A percentile compares a stretch with the other conserved stretches of the same genome.
Conservation (phyloP, 1,140 invertebrate genomes). For the Drosophila watanabei region DNA sequence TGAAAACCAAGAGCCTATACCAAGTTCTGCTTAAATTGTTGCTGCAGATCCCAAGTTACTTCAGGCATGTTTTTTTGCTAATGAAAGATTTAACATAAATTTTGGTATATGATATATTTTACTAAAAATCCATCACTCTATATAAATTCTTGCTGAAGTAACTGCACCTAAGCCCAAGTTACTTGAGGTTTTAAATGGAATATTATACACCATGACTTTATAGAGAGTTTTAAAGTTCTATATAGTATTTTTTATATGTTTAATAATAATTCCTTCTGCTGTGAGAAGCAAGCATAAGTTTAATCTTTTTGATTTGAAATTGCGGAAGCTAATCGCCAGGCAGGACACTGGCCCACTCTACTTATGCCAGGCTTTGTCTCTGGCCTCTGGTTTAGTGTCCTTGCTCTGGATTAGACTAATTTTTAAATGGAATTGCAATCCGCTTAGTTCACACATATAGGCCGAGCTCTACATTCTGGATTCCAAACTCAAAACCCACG, state of each 20-base stretch:
- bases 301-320: slow-evolving; percentile 39
- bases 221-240: neutral
- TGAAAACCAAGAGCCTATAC: neutral
- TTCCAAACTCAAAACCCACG: slow-evolving; percentile 25
- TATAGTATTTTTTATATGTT: neutral
- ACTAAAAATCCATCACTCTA: neutral
- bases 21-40: neutral
- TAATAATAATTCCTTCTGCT: neutral
- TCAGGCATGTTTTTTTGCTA: neutral
- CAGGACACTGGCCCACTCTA: neutral
- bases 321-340: slow-evolving; percentile 53
- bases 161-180: neutral
- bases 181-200: neutral
- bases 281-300: neutral
- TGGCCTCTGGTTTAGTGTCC: neutral
- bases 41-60: neutral
- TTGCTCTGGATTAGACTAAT: slow-evolving; percentile 71
- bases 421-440: slow-evolving; percentile 79
- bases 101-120: neutral
- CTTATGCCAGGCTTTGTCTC: neutral
- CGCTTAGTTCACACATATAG: slow-evolving; percentile 59
- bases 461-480: neutral
- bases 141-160: neutral
- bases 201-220: too few species aligned
- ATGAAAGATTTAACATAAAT: neutral